Base-by-base conservation (phyloP, 2,113 vertebrate genomes). In the Arizona elegans region DNA sequence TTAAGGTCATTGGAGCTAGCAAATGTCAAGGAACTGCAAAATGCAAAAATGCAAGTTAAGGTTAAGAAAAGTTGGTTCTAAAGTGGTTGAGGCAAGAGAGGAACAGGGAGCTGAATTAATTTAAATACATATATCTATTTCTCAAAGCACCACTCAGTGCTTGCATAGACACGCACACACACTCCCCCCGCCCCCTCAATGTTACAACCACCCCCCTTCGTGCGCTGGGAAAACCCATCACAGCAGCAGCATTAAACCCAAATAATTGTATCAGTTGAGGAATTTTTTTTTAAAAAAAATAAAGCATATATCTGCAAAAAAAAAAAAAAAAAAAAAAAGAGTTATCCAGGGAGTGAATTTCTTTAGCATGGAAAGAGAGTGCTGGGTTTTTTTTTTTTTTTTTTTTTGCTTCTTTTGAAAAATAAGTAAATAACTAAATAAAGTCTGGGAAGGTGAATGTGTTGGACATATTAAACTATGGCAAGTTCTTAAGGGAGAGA, bases 1-100 rank as follows among this genome's bases (percentile, higher is more conserved):
- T 95, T 96, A 97, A 95, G 47, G 38, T 94, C 92, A 91, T 9
- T 94, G 70, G 85, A 9, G 95, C 47, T 65, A 94, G 24, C 29
- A 89, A 3, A 38, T 92, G 12, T 24, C 92, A 53, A 94, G 59
- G 89, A 95, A 91, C 8, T 13, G 13, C 0, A 94, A 94, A 94
- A 2, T n/a, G 1, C 19, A 95, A 96, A 56, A 97, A 95, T 94
- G 52, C n/a, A 94, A 1, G 3, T 24, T 13, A 26, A 0, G 21
- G 26, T 17, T 93, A 8, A 5, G 12, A 91, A 95, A 94, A 33
- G 12, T 87, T 81, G n/a, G 33, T 5, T 17, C 8, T 92, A 50
- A 9, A 1, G 59, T 87, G 13, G 17, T 0, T n/a, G 65, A 81
- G 8, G 6, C 2, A 6, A 38, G 21, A 12, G 1, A 0, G 11